Percentiles rank a stretch among this genome's conserved stretches.
Evolutionary conservation across 2,113 vertebrate species (phyloP).

Genomic region (Syngnathus scovelli): DNA sequence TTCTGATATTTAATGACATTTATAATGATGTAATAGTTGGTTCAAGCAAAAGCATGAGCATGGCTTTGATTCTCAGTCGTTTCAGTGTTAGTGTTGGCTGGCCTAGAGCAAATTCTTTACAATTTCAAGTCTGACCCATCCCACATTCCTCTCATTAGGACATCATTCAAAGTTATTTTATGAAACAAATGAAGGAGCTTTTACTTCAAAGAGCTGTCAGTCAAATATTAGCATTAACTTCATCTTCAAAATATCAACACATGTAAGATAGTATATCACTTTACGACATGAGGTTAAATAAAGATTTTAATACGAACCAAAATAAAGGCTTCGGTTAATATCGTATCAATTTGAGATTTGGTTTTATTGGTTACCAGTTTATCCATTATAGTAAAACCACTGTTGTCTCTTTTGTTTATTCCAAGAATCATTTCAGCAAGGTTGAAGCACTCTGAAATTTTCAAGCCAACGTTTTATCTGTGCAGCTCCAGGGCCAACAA

Average conservation of each 20-base stretch:
- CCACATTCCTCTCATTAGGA: constrained; percentile 36
- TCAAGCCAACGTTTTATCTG: constrained; percentile 36
- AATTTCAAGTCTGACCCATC: background rate
- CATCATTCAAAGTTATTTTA: constrained; percentile 33
- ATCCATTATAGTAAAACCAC: background rate
- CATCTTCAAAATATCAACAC: background rate
- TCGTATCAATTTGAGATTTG: constrained; percentile 37
- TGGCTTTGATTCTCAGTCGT: constrained; percentile 25
- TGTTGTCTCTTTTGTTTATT: constrained; percentile 29
- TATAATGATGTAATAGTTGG: background rate
- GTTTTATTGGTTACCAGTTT: background rate
- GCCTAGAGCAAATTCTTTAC: background rate
- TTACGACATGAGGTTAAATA: too few relatives aligned
- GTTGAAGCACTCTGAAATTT: constrained; percentile 32
- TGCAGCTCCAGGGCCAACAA: constrained; percentile 36
- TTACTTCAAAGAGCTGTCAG: constrained; percentile 40
- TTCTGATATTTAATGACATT: background rate
- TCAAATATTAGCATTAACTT: constrained; percentile 5
- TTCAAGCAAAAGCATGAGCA: constrained; percentile 23
- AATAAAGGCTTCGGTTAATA: background rate
- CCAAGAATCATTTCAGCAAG: constrained; percentile 31
- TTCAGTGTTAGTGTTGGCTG: constrained; percentile 13
- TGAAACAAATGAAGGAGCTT: constrained; percentile 28
- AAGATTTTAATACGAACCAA: too few relatives aligned
- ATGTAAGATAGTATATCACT: constrained; percentile 32